These are phyloP conservation scores for Saturnia japonica DNA, from an alignment of 2,888 invertebrate species.

Conservation along the genomic window DNA sequence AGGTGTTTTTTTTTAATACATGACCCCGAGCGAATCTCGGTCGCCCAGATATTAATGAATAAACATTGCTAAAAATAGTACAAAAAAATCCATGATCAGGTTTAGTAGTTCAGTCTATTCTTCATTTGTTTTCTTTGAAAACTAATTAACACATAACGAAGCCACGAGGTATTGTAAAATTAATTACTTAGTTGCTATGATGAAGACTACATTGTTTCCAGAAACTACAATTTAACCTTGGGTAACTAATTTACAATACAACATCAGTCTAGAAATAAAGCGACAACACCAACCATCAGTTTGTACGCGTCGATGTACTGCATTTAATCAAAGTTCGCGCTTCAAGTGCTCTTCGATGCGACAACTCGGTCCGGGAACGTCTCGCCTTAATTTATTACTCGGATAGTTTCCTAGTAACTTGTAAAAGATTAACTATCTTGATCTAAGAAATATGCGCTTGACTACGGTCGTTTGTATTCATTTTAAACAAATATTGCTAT, in stretches of 20 bases:
- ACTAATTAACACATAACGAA: neutral
- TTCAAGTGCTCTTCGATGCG: slow-evolving; percentile 57
- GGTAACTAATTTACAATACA: slow-evolving; percentile 67
- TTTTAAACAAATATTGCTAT: no score
- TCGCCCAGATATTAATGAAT: no score
- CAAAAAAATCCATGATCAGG: neutral
- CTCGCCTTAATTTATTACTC: slow-evolving; percentile 53
- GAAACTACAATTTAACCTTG: slow-evolving; percentile 19
- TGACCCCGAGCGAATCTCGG: no score
- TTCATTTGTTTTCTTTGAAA: neutral
- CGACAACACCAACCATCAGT: slow-evolving; percentile 53
- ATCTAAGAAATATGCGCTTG: slow-evolving; percentile 18
- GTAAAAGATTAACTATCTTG: slow-evolving; percentile 21
- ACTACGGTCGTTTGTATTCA: neutral
- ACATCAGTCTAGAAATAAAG: slow-evolving; percentile 43
- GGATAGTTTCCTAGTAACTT: slow-evolving; percentile 27
- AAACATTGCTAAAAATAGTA: no score
- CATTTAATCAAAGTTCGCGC: slow-evolving; percentile 73
- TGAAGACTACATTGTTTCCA: neutral
- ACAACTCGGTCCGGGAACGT: slow-evolving; percentile 48
- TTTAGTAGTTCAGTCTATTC: neutral
- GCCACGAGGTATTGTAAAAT: neutral
- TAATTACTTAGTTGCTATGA: slow-evolving; percentile 8
- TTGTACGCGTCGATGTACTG: slow-evolving; percentile 61
- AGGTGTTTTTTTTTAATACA: no score